Percentiles rank a stretch among this genome's conserved stretches.
Evolutionary conservation across 1,140 invertebrate species (phyloP).

Genomic region (Caenorhabditis inopinata): DNA sequence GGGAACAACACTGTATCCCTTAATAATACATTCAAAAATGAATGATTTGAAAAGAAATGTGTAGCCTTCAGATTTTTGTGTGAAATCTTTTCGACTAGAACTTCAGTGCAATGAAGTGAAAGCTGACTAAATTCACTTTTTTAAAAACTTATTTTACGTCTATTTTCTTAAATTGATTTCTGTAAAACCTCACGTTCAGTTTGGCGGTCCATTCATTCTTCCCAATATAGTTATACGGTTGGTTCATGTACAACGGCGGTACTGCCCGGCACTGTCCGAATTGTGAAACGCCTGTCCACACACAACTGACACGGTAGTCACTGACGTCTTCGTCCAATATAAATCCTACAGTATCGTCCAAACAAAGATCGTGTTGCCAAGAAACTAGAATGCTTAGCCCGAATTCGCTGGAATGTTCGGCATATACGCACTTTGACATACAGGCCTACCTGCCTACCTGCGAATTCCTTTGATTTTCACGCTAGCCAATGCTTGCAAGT

Average conservation of each 20-base stretch:
- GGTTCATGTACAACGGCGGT: neutral
- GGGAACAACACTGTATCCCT: too few relatives aligned
- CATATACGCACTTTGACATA: neutral
- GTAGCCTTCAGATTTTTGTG: too few relatives aligned
- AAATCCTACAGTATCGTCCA: neutral
- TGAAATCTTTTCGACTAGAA: too few relatives aligned
- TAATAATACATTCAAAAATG: too few relatives aligned
- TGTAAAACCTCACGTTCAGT: neutral
- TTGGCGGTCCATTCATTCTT: neutral
- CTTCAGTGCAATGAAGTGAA: too few relatives aligned
- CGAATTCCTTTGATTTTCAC: too few relatives aligned
- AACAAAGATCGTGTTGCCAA: neutral
- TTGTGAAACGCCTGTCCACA: neutral
- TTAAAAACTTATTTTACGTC: too few relatives aligned
- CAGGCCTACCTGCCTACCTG: too few relatives aligned
- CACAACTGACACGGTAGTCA: neutral
- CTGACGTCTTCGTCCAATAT: neutral
- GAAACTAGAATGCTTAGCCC: neutral
- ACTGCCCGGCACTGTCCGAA: conserved; percentile 1
- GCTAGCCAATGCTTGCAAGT: too few relatives aligned
- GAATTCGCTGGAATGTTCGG: neutral
- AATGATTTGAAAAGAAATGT: too few relatives aligned
- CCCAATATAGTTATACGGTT: neutral
- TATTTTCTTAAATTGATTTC: too few relatives aligned
- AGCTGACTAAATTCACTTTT: too few relatives aligned